Conservation (phyloP, 2,113 vertebrate genomes). For the Danionella cerebrum region DNA sequence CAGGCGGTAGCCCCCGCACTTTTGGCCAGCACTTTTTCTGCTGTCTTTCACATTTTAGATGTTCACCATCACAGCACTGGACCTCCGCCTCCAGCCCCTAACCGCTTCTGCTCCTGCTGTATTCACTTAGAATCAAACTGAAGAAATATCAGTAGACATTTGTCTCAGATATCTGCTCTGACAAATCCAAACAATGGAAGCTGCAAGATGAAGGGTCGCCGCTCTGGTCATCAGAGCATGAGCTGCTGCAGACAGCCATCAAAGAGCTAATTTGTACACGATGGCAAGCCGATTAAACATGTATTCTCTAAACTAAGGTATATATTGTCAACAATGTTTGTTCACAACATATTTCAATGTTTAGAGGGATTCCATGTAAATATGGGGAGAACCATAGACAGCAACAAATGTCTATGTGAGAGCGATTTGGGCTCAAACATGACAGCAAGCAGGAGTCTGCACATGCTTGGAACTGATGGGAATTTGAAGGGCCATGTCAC, state of each 20-base stretch:
- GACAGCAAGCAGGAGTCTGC: no score
- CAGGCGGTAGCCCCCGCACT: conserved; percentile 24
- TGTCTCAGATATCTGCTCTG: background rate
- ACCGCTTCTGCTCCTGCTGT: background rate
- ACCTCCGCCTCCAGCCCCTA: background rate
- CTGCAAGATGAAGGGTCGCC: background rate
- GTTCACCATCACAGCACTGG: background rate
- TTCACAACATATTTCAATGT: no score
- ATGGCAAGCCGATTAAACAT: conserved; percentile 23
- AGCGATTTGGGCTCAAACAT: no score
- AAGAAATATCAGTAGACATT: background rate
- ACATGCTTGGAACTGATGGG: no score
- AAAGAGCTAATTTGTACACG: conserved; percentile 27
- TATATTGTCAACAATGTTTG: no score
- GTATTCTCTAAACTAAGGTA: no score
- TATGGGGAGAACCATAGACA: no score
- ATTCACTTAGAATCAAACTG: background rate
- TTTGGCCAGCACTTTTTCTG: background rate
- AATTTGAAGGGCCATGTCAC: no score
- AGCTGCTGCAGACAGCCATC: background rate
- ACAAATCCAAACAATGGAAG: background rate
- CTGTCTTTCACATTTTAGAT: background rate
- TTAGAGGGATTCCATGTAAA: no score
- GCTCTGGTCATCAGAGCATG: background rate
- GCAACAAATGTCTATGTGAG: no score